phyloP scores from a whole-genome alignment of 92 coral and sea anemone genomes.

The Montipora capitata region DNA sequence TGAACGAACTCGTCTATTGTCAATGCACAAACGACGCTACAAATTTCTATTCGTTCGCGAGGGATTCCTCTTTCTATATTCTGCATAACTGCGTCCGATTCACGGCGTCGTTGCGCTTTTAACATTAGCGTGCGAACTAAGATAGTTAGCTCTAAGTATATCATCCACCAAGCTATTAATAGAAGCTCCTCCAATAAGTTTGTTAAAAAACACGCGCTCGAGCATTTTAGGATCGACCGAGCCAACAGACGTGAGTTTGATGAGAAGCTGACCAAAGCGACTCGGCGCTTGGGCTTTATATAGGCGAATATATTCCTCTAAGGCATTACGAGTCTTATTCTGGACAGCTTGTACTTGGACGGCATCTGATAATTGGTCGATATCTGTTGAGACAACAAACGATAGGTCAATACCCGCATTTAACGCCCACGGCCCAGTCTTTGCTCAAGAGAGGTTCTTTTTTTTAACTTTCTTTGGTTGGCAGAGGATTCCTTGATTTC shows the following conservation, averaged over 20 bases:
- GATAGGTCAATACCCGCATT: constrained; percentile 9
- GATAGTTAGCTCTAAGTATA: constrained; percentile 82
- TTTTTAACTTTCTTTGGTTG: no score
- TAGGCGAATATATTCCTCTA: constrained; percentile 91
- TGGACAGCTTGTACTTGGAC: constrained; percentile 98
- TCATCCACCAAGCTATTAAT: constrained; percentile 91
- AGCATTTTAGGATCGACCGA: constrained; percentile 87
- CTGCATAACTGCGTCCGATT: neutral
- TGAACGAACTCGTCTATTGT: no score
- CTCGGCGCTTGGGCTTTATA: constrained; percentile 80
- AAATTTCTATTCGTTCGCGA: no score
- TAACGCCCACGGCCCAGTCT: neutral
- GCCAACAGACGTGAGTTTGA: constrained; percentile 87
- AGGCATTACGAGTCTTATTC: constrained; percentile 96
- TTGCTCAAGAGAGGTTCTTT: no score
- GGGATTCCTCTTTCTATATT: no score
- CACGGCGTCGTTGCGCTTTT: neutral
- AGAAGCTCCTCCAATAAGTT: constrained; percentile 91
- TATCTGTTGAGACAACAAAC: constrained; percentile 68
- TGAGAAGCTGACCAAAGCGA: constrained; percentile 91
- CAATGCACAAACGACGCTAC: no score
- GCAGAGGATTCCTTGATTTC: no score
- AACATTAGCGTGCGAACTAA: constrained; percentile 24
- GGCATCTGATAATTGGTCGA: constrained; percentile 91
- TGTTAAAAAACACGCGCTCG: constrained; percentile 91